Conservation (phyloP, 2,797 vertebrate species). For the Coreius guichenoti region DNA sequence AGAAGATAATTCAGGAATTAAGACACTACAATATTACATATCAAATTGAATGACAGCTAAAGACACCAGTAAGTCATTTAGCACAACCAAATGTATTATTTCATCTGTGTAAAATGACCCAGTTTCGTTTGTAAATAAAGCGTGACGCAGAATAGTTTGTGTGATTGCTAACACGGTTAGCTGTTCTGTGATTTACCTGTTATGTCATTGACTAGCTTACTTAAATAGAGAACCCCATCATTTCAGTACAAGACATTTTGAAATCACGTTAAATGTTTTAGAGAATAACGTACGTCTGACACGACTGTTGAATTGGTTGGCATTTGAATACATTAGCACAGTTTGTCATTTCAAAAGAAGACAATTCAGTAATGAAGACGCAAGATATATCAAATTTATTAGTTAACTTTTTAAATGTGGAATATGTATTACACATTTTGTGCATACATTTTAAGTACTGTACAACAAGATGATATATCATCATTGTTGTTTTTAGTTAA, state of each 20-base stretch:
- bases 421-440: background rate
- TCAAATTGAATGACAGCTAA: background rate
- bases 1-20: background rate
- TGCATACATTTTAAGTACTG: background rate
- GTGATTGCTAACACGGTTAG: conserved; percentile 16
- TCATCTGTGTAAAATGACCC: background rate
- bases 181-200: conserved; percentile 8
- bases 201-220: background rate
- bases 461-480: too few relatives aligned
- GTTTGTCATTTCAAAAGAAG: background rate
- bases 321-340: background rate
- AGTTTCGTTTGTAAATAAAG: background rate
- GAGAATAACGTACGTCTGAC: background rate
- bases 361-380: background rate
- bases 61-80: background rate
- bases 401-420: background rate
- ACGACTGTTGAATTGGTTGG: background rate
- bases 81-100: background rate
- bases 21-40: background rate
- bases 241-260: background rate
- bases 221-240: background rate
- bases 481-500: background rate
- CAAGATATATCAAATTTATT: background rate
- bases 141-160: conserved; percentile 12
- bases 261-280: background rate